phyloP scores from a whole-genome alignment of 2,888 invertebrate genomes.

The Acanthococcus lagerstroemiae region DNA sequence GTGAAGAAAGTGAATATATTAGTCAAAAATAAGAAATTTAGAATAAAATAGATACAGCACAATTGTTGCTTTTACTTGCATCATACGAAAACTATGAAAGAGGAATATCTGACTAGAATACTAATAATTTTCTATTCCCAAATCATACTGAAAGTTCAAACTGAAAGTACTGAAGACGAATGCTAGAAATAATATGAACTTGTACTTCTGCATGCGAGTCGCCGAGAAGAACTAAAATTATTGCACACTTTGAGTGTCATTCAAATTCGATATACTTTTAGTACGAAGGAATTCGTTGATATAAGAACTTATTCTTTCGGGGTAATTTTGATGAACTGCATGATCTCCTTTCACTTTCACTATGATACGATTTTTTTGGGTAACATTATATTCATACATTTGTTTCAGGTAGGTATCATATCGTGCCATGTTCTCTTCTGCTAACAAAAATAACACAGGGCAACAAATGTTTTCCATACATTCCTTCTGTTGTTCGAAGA shows the following conservation, averaged over 20 bases:
- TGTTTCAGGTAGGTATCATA: conserved; percentile 32
- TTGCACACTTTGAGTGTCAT: neutral
- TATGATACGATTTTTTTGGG: conserved; percentile 24
- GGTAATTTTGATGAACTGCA: conserved; percentile 37
- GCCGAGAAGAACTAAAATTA: too few relatives aligned
- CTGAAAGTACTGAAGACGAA: too few relatives aligned
- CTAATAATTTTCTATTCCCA: too few relatives aligned
- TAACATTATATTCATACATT: conserved; percentile 26
- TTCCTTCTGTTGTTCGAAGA: conserved; percentile 34
- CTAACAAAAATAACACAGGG: conserved; percentile 35
- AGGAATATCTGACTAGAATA: too few relatives aligned
- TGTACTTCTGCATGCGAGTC: neutral
- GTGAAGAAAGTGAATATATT: too few relatives aligned
- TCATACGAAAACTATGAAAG: too few relatives aligned
- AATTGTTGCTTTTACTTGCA: too few relatives aligned
- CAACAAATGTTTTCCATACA: conserved; percentile 34
- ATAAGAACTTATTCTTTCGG: conserved; percentile 34
- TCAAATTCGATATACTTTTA: neutral
- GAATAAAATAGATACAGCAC: too few relatives aligned
- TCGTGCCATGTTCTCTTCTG: conserved; percentile 32
- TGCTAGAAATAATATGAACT: neutral
- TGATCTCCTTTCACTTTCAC: conserved; percentile 37
- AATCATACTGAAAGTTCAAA: too few relatives aligned
- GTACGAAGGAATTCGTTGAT: conserved; percentile 10
- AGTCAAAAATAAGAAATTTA: too few relatives aligned